Conservation (phyloP, 2,888 invertebrate species). For the Ernsta delagoae region DNA sequence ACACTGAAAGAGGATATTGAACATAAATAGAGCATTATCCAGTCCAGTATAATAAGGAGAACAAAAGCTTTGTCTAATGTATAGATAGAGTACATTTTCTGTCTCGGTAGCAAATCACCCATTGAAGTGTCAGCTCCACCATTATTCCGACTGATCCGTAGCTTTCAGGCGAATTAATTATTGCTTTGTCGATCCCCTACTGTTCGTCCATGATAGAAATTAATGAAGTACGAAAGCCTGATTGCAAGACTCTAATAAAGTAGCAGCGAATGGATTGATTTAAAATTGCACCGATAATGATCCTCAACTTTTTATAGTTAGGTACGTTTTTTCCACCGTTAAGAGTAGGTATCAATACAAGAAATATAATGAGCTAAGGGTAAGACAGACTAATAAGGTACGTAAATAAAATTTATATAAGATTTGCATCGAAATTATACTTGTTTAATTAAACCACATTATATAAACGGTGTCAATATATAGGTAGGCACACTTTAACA, state of each 20-base stretch:
- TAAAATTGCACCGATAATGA: constrained; percentile 21
- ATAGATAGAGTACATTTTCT: constrained; percentile 15
- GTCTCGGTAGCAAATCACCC: constrained; percentile 42
- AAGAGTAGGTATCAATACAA: no score
- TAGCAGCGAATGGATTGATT: constrained; percentile 24
- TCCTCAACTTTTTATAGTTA: no score
- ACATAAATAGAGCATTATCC: background rate
- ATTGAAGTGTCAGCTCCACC: constrained; percentile 58
- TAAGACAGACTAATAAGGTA: no score
- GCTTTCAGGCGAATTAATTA: constrained; percentile 75
- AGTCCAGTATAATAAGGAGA: constrained; percentile 22
- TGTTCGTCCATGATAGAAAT: constrained; percentile 55
- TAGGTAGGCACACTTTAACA: no score
- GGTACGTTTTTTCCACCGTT: no score
- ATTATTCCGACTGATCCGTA: constrained; percentile 71
- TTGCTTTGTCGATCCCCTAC: constrained; percentile 56
- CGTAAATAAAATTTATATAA: no score
- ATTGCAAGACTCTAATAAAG: constrained; percentile 47
- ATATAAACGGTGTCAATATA: no score
- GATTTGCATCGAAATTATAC: no score
- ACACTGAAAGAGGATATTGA: background rate
- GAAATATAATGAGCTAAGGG: no score
- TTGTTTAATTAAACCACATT: no score
- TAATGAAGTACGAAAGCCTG: constrained; percentile 54
- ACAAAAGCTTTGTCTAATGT: constrained; percentile 27